A percentile compares a stretch with the other conserved stretches of the same genome.
phyloP scores from a whole-genome alignment of 2,888 invertebrate genomes.

The Rhagium mordax region DNA sequence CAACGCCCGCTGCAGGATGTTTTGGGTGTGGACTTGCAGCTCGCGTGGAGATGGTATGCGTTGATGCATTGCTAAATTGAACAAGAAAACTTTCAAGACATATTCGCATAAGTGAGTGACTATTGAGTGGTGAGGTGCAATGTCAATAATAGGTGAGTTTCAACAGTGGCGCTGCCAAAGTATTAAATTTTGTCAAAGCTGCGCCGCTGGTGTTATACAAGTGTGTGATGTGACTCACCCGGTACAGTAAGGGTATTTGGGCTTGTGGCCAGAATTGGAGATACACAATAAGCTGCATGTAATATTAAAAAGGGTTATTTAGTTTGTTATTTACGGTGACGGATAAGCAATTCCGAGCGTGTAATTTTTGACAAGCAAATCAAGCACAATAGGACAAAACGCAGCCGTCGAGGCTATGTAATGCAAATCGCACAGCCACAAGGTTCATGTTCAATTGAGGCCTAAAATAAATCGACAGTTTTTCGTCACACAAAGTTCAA shows the following conservation, averaged over 20 bases:
- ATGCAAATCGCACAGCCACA: too few species aligned
- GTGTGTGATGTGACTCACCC: conserved; percentile 71
- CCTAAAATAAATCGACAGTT: too few species aligned
- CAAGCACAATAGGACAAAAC: conserved; percentile 31
- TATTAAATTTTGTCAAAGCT: neutral
- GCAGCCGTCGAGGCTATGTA: too few species aligned
- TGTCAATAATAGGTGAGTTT: neutral
- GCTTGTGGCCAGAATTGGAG: conserved; percentile 79
- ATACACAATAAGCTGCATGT: conserved; percentile 83
- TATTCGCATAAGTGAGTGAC: neutral
- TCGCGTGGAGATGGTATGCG: conserved; percentile 89
- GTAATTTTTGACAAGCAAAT: conserved; percentile 19
- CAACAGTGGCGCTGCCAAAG: neutral
- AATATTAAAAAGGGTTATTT: conserved; percentile 51
- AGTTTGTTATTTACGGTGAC: neutral
- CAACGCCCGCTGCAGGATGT: conserved; percentile 88
- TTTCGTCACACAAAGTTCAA: too few species aligned
- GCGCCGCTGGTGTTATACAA: neutral
- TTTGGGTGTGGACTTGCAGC: conserved; percentile 87
- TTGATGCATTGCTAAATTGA: conserved; percentile 75
- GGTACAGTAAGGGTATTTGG: conserved; percentile 79
- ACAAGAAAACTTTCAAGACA: neutral
- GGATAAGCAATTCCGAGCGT: neutral
- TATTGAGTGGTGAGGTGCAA: neutral
- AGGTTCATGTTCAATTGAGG: too few species aligned